A percentile compares a stretch with the other conserved stretches of the same genome.
Evolutionary conservation across 37 sponge, comb jelly and placozoan genomes (phyloP).

Genomic region (Corticium candelabrum): DNA sequence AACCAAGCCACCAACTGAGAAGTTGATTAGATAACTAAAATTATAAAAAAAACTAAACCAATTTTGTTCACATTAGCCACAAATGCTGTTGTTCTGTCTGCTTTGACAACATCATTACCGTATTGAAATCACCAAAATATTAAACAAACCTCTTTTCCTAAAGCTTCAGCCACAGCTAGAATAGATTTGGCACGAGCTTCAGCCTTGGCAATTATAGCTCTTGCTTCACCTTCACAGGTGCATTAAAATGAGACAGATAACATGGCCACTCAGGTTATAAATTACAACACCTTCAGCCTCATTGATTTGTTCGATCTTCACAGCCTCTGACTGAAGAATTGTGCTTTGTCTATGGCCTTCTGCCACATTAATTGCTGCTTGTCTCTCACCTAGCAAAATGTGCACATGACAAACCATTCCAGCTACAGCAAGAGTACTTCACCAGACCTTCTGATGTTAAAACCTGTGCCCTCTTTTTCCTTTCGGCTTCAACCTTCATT

Average conservation of each 20-base stretch:
- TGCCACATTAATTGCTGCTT: conserved; percentile 73
- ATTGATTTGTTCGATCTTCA: conserved; percentile 84
- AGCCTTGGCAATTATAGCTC: conserved; percentile 64
- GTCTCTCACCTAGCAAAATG: conserved; percentile 12
- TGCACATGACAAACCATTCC: not conserved
- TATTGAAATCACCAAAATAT: too few relatives aligned
- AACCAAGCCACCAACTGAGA: too few relatives aligned
- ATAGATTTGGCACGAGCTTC: conserved; percentile 64
- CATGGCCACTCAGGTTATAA: conserved; percentile 6
- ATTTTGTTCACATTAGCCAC: too few relatives aligned
- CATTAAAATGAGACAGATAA: not conserved
- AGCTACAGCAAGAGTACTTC: not conserved
- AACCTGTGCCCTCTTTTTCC: conserved; percentile 92
- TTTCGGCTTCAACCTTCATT: conserved; percentile 98
- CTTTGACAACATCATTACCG: too few relatives aligned
- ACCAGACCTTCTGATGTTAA: conserved; percentile 84
- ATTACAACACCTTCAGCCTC: conserved; percentile 56
- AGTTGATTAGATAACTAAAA: too few relatives aligned
- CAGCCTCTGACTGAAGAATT: conserved; percentile 88
- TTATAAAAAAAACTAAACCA: too few relatives aligned
- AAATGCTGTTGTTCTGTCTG: too few relatives aligned
- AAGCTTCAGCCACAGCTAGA: conserved; percentile 44
- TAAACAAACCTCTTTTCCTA: conserved; percentile 46
- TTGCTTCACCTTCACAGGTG: conserved; percentile 52
- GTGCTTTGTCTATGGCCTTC: conserved; percentile 75